Evolutionary conservation across 2,113 vertebrate species (phyloP).

Genomic region (Pongo pygmaeus): DNA sequence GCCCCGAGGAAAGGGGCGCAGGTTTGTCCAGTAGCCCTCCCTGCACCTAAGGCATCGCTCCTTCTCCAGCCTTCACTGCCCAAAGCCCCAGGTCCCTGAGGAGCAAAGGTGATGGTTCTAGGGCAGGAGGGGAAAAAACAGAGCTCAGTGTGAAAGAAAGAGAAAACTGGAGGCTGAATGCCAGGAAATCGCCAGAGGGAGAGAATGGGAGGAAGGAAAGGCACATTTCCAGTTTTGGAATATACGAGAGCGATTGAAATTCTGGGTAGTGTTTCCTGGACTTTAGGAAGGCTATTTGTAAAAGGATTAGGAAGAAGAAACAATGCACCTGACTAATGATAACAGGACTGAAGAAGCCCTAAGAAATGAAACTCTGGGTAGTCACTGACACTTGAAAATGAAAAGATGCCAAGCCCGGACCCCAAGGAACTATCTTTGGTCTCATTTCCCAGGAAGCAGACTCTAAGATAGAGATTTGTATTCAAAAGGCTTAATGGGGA

Average conservation of each 20-base stretch:
- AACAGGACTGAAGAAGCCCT: neutral
- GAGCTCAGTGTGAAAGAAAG: neutral
- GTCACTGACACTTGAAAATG: neutral
- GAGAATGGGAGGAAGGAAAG: neutral
- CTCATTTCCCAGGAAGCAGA: neutral
- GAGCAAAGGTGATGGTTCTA: neutral
- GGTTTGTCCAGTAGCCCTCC: neutral
- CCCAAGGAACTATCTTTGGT: neutral
- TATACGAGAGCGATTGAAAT: neutral
- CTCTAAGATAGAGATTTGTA: neutral
- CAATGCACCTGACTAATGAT: neutral
- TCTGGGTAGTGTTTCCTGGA: neutral
- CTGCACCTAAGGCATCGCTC: fast-evolving
- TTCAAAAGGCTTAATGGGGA: neutral
- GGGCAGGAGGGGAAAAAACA: neutral
- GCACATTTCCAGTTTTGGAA: neutral
- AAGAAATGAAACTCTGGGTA: neutral
- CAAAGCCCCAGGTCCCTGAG: neutral
- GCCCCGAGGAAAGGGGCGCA: neutral
- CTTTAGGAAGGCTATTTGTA: neutral
- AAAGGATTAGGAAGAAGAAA: neutral
- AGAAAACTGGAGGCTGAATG: neutral
- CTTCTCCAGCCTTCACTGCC: neutral
- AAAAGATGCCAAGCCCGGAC: neutral
- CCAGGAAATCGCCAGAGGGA: neutral